These are phyloP conservation scores for Psammodynastes pulverulentus DNA, from an alignment of 2,113 vertebrate species.

Conservation along the genomic window DNA sequence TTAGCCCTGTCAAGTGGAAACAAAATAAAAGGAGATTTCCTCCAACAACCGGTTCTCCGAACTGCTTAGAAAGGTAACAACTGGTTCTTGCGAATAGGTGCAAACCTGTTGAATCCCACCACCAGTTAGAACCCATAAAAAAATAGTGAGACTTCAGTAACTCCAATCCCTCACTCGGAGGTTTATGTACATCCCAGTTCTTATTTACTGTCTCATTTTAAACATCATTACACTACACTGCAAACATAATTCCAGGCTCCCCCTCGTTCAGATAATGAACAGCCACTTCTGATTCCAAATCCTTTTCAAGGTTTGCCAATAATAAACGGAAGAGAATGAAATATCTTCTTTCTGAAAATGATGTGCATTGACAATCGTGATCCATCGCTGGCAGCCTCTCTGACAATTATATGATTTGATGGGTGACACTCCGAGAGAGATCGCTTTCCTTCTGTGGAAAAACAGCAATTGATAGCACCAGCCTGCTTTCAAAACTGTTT, in stretches of 20 bases:
- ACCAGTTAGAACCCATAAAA: neutral
- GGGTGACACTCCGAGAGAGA: neutral
- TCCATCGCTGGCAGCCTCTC: neutral
- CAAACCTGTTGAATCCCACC: no score
- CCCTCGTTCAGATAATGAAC: neutral
- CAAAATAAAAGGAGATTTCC: no score
- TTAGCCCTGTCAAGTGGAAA: no score
- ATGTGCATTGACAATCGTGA: constrained; percentile 15
- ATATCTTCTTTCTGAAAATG: constrained; percentile 36
- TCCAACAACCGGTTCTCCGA: no score
- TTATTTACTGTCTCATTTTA: neutral
- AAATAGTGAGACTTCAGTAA: neutral
- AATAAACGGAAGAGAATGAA: constrained; percentile 31
- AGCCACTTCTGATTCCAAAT: neutral
- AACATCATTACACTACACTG: neutral
- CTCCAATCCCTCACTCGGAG: neutral
- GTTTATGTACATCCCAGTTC: neutral
- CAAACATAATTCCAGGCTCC: neutral
- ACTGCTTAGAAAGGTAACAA: no score
- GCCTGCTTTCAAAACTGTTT: neutral
- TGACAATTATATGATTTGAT: constrained; percentile 15
- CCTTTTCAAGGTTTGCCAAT: constrained; percentile 6
- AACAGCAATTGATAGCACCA: constrained; percentile 13
- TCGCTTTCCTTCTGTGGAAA: constrained; percentile 26
- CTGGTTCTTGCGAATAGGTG: no score